Evolutionary conservation across 2,113 vertebrate species (phyloP).

Genomic region (Sapayoa aenigma): DNA sequence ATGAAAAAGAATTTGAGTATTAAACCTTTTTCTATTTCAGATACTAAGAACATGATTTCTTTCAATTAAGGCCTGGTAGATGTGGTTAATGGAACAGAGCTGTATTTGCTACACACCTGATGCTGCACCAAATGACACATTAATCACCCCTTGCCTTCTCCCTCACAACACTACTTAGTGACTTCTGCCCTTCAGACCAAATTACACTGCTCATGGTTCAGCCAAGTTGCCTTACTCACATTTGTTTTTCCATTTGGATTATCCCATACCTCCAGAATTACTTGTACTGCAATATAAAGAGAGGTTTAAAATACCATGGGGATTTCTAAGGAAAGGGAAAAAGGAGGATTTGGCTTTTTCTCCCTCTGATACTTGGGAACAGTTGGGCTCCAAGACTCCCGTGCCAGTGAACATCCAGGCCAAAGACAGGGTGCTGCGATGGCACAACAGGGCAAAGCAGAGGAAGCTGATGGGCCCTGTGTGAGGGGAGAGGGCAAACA

Average conservation of each 20-base stretch:
- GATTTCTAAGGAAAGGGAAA: not conserved
- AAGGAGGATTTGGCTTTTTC: not conserved
- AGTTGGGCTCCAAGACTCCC: not conserved
- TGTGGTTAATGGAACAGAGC: conserved; percentile 6
- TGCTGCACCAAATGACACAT: conserved; percentile 5
- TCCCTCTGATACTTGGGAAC: not conserved
- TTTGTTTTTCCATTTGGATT: not conserved
- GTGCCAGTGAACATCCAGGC: not conserved
- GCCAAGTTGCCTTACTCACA: not conserved
- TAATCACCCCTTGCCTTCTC: not conserved
- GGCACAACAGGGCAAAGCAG: not conserved
- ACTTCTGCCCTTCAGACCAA: conserved; percentile 19
- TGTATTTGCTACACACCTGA: not conserved
- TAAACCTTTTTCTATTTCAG: conserved; percentile 37
- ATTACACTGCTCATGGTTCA: not conserved
- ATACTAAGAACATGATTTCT: not conserved
- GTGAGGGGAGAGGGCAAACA: accelerated
- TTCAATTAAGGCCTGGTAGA: conserved; percentile 43
- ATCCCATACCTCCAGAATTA: not conserved
- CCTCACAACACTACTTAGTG: not conserved
- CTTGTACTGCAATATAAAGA: not conserved
- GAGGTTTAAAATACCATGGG: not conserved
- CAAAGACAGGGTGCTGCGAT: accelerated
- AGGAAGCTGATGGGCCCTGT: not conserved
- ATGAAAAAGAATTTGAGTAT: conserved; percentile 43